A percentile compares a stretch with the other conserved stretches of the same genome.
These are phyloP conservation scores for Anableps anableps DNA, from an alignment of 2,797 vertebrate species.

Conservation along the genomic window DNA sequence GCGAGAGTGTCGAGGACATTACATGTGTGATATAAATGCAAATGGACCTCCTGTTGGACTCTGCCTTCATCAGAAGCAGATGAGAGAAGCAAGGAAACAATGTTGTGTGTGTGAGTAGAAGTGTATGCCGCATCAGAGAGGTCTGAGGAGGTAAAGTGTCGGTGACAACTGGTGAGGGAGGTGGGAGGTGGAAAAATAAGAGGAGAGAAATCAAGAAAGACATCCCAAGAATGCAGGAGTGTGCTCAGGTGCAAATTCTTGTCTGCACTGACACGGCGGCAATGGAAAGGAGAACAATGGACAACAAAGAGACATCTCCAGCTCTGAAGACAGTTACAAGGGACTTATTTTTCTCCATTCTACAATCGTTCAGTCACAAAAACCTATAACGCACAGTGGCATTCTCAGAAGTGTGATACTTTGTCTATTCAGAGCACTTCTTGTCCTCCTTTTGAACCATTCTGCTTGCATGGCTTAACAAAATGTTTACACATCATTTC, in stretches of 20 bases:
- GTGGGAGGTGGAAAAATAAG: slow-evolving; percentile 29
- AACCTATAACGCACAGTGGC: slow-evolving; percentile 15
- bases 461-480: slow-evolving; percentile 30
- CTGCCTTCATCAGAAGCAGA: slow-evolving; percentile 38
- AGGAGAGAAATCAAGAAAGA: slow-evolving; percentile 65
- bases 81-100: neutral
- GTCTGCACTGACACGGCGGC: slow-evolving; percentile 27
- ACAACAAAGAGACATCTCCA: slow-evolving; percentile 24
- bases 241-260: slow-evolving; percentile 49
- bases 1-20: slow-evolving; percentile 54
- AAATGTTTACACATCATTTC: slow-evolving; percentile 54
- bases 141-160: slow-evolving; percentile 36
- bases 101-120: slow-evolving; percentile 5
- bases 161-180: slow-evolving; percentile 50
- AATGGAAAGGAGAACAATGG: slow-evolving; percentile 22
- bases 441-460: slow-evolving; percentile 14
- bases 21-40: slow-evolving; percentile 78
- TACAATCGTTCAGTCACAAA: slow-evolving; percentile 35
- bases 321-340: neutral
- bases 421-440: slow-evolving; percentile 15
- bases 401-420: slow-evolving; percentile 25
- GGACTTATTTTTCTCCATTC: slow-evolving; percentile 13
- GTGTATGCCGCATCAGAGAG: slow-evolving; percentile 15
- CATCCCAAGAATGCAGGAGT: slow-evolving; percentile 44
- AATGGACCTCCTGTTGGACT: slow-evolving; percentile 70